phyloP scores from a whole-genome alignment of 2,113 vertebrate genomes.

The Corvus moneduloides region DNA sequence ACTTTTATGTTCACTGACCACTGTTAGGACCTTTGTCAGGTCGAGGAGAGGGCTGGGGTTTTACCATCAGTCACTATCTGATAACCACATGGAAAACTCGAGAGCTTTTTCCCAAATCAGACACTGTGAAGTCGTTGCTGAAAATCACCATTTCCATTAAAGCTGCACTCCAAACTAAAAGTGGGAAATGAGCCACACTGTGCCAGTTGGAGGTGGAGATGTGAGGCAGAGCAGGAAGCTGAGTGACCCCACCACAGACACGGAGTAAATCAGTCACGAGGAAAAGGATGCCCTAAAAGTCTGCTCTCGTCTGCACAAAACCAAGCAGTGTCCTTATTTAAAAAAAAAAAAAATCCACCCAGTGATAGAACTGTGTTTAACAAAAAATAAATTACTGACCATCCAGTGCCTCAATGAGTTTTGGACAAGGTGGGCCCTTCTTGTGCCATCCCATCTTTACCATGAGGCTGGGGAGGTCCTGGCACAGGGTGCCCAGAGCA shows the following conservation, averaged over 20 bases:
- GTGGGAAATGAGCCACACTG: background rate
- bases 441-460: background rate
- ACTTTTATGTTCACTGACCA: background rate
- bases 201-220: background rate
- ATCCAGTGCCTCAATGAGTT: background rate
- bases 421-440: background rate
- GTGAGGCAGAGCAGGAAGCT: background rate
- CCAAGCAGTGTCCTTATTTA: background rate
- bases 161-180: background rate
- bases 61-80: background rate
- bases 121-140: background rate
- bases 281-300: background rate
- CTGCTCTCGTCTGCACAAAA: background rate
- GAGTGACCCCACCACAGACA: background rate
- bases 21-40: background rate
- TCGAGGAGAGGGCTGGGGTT: background rate
- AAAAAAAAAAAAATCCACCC: background rate
- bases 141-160: background rate
- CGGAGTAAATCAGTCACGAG: rapidly evolving
- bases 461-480: background rate
- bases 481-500: background rate
- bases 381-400: background rate
- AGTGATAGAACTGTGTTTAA: background rate
- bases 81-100: background rate
- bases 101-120: background rate